Evolutionary conservation across 2,797 vertebrate species (phyloP).

Genomic region (Pseudomugil tenellus): DNA sequence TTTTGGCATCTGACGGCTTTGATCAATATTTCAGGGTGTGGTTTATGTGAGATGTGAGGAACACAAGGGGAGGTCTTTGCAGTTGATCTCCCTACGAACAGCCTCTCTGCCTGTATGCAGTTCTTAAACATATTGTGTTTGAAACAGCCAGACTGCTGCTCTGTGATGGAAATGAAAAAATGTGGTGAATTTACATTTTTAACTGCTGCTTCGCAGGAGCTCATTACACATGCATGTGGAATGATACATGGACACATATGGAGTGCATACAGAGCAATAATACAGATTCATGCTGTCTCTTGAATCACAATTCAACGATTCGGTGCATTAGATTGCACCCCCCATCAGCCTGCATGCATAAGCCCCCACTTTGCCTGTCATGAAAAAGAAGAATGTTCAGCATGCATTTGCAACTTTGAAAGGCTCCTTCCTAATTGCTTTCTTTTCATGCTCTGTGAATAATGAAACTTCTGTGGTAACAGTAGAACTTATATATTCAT

Average conservation of each 20-base stretch:
- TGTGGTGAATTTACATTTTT: slow-evolving; percentile 55
- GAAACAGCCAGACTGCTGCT: slow-evolving; percentile 45
- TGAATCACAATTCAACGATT: slow-evolving; percentile 45
- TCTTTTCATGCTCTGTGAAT: slow-evolving; percentile 54
- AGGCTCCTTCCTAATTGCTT: slow-evolving; percentile 62
- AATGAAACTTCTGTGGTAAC: slow-evolving; percentile 59
- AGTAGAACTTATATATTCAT: slow-evolving; percentile 27
- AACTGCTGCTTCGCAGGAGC: slow-evolving; percentile 39
- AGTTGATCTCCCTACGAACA: slow-evolving; percentile 10
- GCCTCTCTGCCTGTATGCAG: slow-evolving; percentile 5
- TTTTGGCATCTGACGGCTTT: slow-evolving; percentile 20
- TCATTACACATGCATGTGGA: slow-evolving; percentile 42
- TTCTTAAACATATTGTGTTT: slow-evolving; percentile 25
- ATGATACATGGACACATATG: slow-evolving; percentile 13
- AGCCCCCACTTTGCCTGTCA: not conserved
- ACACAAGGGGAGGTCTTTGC: not conserved
- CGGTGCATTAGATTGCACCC: slow-evolving; percentile 30
- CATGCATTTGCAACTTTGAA: slow-evolving; percentile 56
- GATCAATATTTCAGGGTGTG: slow-evolving; percentile 54
- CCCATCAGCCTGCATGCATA: slow-evolving; percentile 24
- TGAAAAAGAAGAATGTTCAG: slow-evolving; percentile 42
- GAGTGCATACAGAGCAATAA: slow-evolving; percentile 1
- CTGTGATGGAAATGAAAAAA: slow-evolving; percentile 13
- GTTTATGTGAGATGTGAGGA: slow-evolving; percentile 19
- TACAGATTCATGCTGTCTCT: slow-evolving; percentile 27